phyloP scores from a whole-genome alignment of 2,113 vertebrate genomes.

The Condylura cristata region DNA sequence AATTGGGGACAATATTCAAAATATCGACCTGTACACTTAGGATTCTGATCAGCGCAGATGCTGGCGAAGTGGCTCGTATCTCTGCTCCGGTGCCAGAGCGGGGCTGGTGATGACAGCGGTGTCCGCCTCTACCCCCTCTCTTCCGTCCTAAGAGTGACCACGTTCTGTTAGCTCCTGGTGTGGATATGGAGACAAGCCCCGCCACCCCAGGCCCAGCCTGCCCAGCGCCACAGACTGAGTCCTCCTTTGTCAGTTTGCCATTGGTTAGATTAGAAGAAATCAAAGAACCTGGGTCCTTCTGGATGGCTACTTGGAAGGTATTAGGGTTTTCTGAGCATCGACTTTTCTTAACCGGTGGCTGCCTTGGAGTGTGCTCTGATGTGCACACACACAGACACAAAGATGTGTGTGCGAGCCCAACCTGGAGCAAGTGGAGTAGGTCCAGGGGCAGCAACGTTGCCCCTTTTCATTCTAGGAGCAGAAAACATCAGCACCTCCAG shows the following conservation, averaged over 20 bases:
- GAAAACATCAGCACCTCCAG: neutral
- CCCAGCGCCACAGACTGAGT: too few relatives aligned
- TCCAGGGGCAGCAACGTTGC: neutral
- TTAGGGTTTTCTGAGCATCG: neutral
- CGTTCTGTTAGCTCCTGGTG: neutral
- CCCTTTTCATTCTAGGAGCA: neutral
- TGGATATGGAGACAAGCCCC: neutral
- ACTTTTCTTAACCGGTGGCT: neutral
- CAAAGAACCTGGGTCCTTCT: fast-evolving
- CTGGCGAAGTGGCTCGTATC: neutral
- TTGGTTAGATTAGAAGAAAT: neutral
- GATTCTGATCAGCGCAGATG: neutral
- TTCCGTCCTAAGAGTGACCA: neutral
- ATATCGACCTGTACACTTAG: neutral
- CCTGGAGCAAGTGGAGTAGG: neutral
- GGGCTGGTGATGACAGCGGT: fast-evolving
- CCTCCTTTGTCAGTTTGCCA: neutral
- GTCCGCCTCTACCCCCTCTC: neutral
- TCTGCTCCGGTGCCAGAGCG: too few relatives aligned
- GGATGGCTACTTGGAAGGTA: neutral
- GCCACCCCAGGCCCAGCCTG: fast-evolving
- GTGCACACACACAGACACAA: too few relatives aligned
- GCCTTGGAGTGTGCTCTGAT: neutral
- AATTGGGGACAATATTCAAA: neutral
- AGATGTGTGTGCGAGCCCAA: neutral